Base-by-base conservation (phyloP, 2,888 invertebrate species). In the Dasypolia templi region DNA sequence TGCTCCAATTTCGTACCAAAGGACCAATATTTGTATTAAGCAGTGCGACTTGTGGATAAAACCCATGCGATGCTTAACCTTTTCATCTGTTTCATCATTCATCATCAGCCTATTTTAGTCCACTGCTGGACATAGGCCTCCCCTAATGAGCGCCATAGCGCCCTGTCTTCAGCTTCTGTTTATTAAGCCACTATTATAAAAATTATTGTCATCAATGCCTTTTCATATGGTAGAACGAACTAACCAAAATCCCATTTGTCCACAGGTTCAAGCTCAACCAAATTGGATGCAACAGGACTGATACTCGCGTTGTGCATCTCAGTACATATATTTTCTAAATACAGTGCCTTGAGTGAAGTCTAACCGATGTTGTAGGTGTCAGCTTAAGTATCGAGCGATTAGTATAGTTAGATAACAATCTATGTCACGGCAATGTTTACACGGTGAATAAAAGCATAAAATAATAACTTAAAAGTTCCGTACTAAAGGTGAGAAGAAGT, bases 271-370 rank as follows among this genome's bases (percentile, higher is more conserved):
- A 90, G 88, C 78, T 85, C 90, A 75, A 86, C 83, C 39, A 83
- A 84, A 46, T 69, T 84, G 65, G 88, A 85, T 81, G 88, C 86
- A 61, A 85, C 88, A 29, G 87, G 85, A 77, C 85, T 93, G 84
- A 84, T 91, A 74, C 71, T 91, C 35, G 83, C 87, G 11, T 75
- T 87, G 58, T 91, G 91, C 86, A 82, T 92, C 72, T 87, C 89
- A 88, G 86, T 93, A 89, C 93, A 94, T 89, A 92, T 94, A 91
- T 93, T 95, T 89, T 94, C 92, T 92, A 95, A 95, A 93, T 91
- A 91, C 94, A 94, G 95, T 95, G 95, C 95, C 95, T 96, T 95
- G 92, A 92, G 92, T 91, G 92, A 94, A 91, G 90, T 93, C 79
- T 94, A 93, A 90, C 86, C 79, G 89, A 89, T 84, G 78, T 80